Base-by-base conservation (phyloP, 2,797 vertebrate species). In the Capromys pilorides region DNA sequence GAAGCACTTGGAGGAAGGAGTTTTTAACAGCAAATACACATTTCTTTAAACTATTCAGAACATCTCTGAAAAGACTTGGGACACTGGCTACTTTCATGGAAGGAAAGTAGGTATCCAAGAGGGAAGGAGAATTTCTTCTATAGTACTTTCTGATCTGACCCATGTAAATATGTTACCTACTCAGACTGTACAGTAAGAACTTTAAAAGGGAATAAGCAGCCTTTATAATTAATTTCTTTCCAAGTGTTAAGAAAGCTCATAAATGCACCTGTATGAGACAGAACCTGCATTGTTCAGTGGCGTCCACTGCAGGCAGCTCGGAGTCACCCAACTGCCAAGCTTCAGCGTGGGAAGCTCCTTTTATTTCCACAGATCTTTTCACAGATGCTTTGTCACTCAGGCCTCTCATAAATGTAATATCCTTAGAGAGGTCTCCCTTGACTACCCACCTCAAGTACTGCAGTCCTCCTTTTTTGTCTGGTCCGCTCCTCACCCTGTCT, bases 171-270 rank as follows among this genome's bases (percentile, higher is more conserved):
- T 81, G 67, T 39, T 66, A 95, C 13, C 75, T 95, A 80, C 81
- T 89, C 59, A 93, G 93, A 80, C 22, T 92, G 73, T 59, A 86
- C 62, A 86, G 77, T n/a, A 33, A 66, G 92, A 91, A 57, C 31
- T 4, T 73, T 36, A 77, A 93, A 88, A 77, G 69, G 14, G 14
- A 80, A 95, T 92, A 69, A 88, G 59, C 28, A 95, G 81, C 41
- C 59, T 95, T 94, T 86, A 91, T 19, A 93, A 80, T 87, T 67
- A 91, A 91, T 84, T 93, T 93, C 91, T 93, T 86, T 83, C 75
- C 61, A 91, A 89, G 36, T 78, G 90, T 18, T 69, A 14, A 91
- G 71, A 84, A 2, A 18, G n/a, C 49, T 93, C 85, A 39, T 41
- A 91, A 93, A 91, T 57, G 39, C 71, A 5, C 61, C 36, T 62